Conservation (phyloP, 2,797 vertebrate genomes). For the Falco columbarius region DNA sequence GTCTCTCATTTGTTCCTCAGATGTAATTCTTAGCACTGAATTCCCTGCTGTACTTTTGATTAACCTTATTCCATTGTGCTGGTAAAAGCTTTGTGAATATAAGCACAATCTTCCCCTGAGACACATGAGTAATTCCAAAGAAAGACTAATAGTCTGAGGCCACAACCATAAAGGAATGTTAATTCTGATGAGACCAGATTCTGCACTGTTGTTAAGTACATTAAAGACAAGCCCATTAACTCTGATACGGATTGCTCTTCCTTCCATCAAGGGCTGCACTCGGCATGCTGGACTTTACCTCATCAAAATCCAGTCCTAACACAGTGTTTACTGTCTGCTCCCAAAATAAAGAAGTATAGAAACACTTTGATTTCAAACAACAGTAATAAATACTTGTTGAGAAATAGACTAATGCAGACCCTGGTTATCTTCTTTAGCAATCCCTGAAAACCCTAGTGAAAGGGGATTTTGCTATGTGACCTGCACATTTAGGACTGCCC, state of each 20-base stretch:
- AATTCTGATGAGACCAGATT: background rate
- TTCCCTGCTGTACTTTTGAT: conserved; percentile 4
- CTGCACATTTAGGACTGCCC: background rate
- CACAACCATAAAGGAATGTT: background rate
- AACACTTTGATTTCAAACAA: background rate
- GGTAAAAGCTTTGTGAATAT: background rate
- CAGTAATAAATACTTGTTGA: background rate
- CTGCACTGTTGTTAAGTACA: background rate
- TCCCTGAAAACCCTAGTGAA: background rate
- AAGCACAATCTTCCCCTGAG: background rate
- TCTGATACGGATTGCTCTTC: background rate
- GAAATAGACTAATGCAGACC: background rate
- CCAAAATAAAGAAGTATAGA: background rate
- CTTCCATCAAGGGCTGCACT: background rate
- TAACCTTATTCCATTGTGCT: background rate
- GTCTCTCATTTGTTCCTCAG: background rate
- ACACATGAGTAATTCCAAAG: background rate
- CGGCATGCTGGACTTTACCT: background rate
- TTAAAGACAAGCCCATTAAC: background rate
- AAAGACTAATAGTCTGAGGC: background rate
- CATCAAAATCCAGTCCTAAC: background rate
- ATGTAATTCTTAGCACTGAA: background rate
- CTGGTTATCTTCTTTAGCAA: background rate
- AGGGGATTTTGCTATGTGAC: background rate
- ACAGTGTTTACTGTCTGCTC: background rate